Evolutionary conservation across 30 jellyfish, hydroid and myxozoan species (phyloP).

Genomic region (Catostylus mosaicus): DNA sequence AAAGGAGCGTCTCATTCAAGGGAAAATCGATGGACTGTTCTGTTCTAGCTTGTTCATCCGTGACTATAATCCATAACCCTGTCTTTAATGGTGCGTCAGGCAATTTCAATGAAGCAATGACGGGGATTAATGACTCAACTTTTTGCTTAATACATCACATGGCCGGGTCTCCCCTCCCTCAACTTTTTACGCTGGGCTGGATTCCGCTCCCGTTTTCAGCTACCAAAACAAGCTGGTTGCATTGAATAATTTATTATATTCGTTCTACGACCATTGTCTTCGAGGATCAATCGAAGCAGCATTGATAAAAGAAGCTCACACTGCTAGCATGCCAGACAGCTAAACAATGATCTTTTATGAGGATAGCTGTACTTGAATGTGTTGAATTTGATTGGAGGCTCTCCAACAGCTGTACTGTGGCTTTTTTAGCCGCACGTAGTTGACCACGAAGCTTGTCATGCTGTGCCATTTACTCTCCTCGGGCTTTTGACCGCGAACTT

Average conservation of each 20-base stretch:
- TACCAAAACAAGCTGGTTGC: not conserved
- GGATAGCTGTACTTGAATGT: not conserved
- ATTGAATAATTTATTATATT: not conserved
- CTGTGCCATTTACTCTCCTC: constrained; percentile 7
- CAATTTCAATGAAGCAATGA: too few species aligned
- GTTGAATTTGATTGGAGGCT: constrained; percentile 22
- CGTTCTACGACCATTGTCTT: constrained; percentile 1
- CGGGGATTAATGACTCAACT: too few species aligned
- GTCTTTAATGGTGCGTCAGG: too few species aligned
- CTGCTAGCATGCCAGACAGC: constrained; percentile 17
- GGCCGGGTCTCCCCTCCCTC: too few species aligned
- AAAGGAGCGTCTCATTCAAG: not conserved
- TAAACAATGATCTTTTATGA: not conserved
- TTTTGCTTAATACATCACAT: too few species aligned
- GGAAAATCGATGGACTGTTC: not conserved
- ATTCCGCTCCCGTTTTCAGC: not conserved
- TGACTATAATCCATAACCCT: too few species aligned
- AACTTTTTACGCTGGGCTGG: not conserved
- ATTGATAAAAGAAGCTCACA: constrained; percentile 7
- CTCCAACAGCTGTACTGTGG: constrained; percentile 46
- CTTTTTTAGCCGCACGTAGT: not conserved
- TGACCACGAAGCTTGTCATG: constrained; percentile 17
- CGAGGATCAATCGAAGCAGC: not conserved
- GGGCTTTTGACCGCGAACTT: constrained; percentile 1
- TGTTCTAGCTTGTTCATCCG: too few species aligned